Base-by-base conservation (phyloP, 1,140 invertebrate species). In the Drosophila sucinea region DNA sequence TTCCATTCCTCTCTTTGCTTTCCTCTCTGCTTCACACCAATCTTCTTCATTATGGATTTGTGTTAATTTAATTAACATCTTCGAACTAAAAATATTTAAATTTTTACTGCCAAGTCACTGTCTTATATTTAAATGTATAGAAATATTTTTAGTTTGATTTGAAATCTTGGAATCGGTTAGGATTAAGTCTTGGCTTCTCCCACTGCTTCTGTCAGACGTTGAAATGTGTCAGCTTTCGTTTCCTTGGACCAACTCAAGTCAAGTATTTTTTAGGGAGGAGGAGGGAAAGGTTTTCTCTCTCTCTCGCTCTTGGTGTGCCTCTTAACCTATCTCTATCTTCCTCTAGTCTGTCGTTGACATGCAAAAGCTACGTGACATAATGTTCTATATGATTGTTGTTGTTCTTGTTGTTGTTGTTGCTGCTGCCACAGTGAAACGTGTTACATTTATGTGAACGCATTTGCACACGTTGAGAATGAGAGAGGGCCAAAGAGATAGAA, bases 371-470 rank as follows among this genome's bases (percentile, higher is more conserved):
- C 56, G 56, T 58, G 56, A 58, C 56, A 58, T 58, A 58, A 58
- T 58, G 56, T 58, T 58, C n/a, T 58, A 58, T 33, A 35, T 58
- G 56, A 58, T 58, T 58, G 56, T 35, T 51, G 44, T 7, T 56
- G 29, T 56, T n/a, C 17, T 56, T 56, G 55, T 33, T 58, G 56
- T 56, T 56, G 29, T 29, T 61, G 60, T 38, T 60, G 56, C 11
- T 35, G 58, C 56, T 61, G 54, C 33, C 62, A 40, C 33, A 55
- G 51, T 58, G 30, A 66, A 7, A 61, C 76, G 76, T 79, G 76
- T 76, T 79, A 79, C 76, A 79, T 79, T 79, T 79, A 71, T 79
- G 76, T 79, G 76, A 79, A 79, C 76, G 73, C 73, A 72, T 76
- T 79, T 72, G 72, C 64, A 67, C 72, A 71, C 76, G 72, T 78